phyloP scores from a whole-genome alignment of 2,113 vertebrate genomes.

The Sarotherodon lohbergeri region DNA sequence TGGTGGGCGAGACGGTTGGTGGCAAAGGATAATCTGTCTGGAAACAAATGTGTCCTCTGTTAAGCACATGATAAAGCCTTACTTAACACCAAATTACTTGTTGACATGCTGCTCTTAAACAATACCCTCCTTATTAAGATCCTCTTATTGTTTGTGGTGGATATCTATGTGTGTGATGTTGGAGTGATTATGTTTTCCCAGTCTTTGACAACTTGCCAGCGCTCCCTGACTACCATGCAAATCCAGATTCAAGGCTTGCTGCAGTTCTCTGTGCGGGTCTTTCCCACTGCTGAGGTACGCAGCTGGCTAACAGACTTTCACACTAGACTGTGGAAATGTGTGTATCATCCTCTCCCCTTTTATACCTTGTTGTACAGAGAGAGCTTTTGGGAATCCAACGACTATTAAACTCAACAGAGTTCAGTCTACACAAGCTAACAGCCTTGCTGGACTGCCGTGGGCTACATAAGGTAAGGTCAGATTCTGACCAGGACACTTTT shows the following conservation, averaged over 20 bases:
- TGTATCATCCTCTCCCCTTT: constrained; percentile 8
- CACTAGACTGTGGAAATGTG: neutral
- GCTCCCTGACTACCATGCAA: constrained; percentile 90
- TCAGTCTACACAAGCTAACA: constrained; percentile 87
- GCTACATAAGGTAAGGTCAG: constrained; percentile 85
- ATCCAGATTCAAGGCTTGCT: constrained; percentile 84
- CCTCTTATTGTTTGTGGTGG: constrained; percentile 18
- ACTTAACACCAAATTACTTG: constrained; percentile 40
- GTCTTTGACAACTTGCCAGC: constrained; percentile 86
- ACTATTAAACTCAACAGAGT: constrained; percentile 87
- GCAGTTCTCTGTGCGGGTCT: constrained; percentile 77
- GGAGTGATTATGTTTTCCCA: constrained; percentile 53
- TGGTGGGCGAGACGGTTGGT: constrained; percentile 27
- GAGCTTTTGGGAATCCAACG: constrained; percentile 87
- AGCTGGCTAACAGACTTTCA: constrained; percentile 21
- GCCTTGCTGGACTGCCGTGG: constrained; percentile 91
- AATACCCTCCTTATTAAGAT: constrained; percentile 19
- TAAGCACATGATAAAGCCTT: constrained; percentile 42
- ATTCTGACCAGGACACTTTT: neutral
- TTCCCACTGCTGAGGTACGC: constrained; percentile 85
- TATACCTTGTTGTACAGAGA: constrained; percentile 71
- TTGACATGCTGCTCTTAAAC: constrained; percentile 27
- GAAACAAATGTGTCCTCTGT: constrained; percentile 31
- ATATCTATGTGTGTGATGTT: constrained; percentile 11
- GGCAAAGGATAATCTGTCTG: constrained; percentile 53